These are phyloP conservation scores for Rambutsinella grinnellia DNA, from an alignment of 2,888 invertebrate species.

Conservation along the genomic window DNA sequence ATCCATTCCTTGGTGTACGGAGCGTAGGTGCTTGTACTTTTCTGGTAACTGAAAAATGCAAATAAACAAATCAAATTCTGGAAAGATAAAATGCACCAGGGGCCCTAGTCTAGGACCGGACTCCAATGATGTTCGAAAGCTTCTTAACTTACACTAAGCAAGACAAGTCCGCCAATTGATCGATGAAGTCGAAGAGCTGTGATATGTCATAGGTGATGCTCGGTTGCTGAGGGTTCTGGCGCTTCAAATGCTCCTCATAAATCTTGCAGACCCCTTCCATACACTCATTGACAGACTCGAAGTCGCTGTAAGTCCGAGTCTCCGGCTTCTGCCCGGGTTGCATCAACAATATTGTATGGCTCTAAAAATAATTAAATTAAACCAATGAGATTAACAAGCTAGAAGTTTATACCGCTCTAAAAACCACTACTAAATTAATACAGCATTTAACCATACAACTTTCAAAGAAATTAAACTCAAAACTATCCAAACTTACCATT, in stretches of 20 bases:
- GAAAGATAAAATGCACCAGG: too few species aligned
- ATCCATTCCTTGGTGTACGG: conserved; percentile 99
- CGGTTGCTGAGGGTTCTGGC: conserved; percentile 93
- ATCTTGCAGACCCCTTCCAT: conserved; percentile 99
- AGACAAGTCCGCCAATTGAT: conserved; percentile 93
- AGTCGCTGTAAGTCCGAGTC: conserved; percentile 97
- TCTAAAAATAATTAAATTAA: conserved; percentile 77
- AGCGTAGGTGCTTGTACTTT: conserved; percentile 94
- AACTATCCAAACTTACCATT: too few species aligned
- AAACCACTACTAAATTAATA: too few species aligned
- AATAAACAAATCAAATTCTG: too few species aligned
- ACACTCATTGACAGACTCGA: conserved; percentile 97
- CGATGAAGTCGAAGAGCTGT: conserved; percentile 98
- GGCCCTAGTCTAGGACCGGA: too few species aligned
- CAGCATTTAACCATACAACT: too few species aligned
- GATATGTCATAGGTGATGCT: conserved; percentile 99
- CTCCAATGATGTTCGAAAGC: too few species aligned
- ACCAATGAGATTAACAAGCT: too few species aligned
- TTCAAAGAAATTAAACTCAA: too few species aligned
- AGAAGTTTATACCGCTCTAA: too few species aligned
- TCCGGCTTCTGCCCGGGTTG: conserved; percentile 86
- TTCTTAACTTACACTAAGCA: conserved; percentile 83
- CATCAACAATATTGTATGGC: conserved; percentile 92
- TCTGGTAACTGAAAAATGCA: conserved; percentile 77
- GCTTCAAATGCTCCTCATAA: conserved; percentile 97